phyloP scores from a whole-genome alignment of 2,797 vertebrate species.

The Pempheris klunzingeri region DNA sequence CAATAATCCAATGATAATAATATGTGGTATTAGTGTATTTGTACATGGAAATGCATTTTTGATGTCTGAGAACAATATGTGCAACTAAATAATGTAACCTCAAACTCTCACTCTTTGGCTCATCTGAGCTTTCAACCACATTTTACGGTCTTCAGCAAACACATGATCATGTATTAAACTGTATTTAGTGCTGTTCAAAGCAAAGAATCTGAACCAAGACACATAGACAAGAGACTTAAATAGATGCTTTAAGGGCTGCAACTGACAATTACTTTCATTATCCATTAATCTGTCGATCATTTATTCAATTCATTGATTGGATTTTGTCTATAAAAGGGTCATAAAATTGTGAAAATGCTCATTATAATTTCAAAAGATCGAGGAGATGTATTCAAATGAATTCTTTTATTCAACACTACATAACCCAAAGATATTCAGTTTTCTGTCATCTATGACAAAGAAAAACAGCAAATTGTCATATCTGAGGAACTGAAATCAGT shows the following conservation, averaged over 20 bases:
- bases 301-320: neutral
- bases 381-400: neutral
- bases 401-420: neutral
- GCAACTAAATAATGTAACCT: neutral
- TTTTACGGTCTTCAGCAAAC: neutral
- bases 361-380: neutral
- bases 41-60: neutral
- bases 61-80: slow-evolving; percentile 8
- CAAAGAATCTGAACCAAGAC: neutral
- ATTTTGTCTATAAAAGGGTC: neutral
- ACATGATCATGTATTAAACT: neutral
- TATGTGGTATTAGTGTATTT: neutral
- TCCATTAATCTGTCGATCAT: neutral
- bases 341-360: neutral
- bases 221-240: neutral
- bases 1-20: neutral
- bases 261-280: neutral
- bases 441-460: neutral
- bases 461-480: neutral
- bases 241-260: neutral
- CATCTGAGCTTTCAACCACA: neutral
- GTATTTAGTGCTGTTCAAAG: neutral
- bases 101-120: neutral
- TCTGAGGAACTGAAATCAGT: neutral
- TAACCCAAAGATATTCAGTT: neutral